phyloP scores from a whole-genome alignment of 1,140 invertebrate genomes.

The Drosophila pachea region DNA sequence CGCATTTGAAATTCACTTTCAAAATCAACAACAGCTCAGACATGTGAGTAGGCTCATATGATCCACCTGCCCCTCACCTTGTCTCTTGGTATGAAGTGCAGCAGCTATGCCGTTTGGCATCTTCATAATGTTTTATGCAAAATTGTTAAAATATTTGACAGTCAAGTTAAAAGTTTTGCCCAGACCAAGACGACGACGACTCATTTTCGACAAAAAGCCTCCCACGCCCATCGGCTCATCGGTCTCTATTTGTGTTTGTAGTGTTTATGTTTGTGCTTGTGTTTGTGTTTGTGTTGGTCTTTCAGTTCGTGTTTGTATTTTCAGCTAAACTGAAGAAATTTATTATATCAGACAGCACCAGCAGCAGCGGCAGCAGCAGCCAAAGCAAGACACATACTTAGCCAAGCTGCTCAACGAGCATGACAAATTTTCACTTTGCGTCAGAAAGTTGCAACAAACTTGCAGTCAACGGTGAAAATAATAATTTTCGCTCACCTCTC shows the following conservation, averaged over 20 bases:
- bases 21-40: slow-evolving; percentile 39
- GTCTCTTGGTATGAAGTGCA: neutral
- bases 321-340: slow-evolving; percentile 71
- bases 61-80: too few relatives aligned
- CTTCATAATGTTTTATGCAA: slow-evolving; percentile 71
- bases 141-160: slow-evolving; percentile 76
- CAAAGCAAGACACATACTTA: slow-evolving; percentile 35
- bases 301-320: slow-evolving; percentile 58
- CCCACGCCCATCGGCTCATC: slow-evolving; percentile 1
- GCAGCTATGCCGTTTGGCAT: slow-evolving; percentile 33
- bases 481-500: slow-evolving; percentile 52
- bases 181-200: slow-evolving; percentile 39
- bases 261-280: slow-evolving; percentile 29
- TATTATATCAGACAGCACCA: slow-evolving; percentile 59
- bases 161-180: slow-evolving; percentile 66
- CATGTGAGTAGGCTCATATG: slow-evolving; percentile 16
- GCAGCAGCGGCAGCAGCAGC: too few relatives aligned
- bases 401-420: slow-evolving; percentile 62
- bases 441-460: slow-evolving; percentile 71
- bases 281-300: slow-evolving; percentile 25
- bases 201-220: slow-evolving; percentile 26
- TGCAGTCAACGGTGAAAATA: slow-evolving; percentile 65
- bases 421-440: slow-evolving; percentile 76
- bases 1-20: slow-evolving; percentile 57
- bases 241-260: slow-evolving; percentile 68